Evolutionary conservation across 1,140 invertebrate genomes (phyloP).

Genomic region (Hermatobates lingyangjiaoensis): DNA sequence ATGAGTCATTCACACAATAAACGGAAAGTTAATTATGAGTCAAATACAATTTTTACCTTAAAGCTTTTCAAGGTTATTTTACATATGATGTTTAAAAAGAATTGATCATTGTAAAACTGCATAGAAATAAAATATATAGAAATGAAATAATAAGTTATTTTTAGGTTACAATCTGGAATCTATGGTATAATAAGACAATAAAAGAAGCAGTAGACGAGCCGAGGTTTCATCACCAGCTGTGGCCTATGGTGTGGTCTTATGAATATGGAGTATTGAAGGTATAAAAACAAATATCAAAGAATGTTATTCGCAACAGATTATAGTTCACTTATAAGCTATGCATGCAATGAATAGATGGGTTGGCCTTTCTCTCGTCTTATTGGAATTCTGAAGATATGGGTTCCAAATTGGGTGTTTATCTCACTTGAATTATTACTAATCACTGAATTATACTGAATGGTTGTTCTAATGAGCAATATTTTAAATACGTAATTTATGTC

Average conservation of each 20-base stretch:
- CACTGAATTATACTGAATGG: too few species aligned
- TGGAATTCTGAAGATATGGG: too few species aligned
- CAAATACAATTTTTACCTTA: not conserved
- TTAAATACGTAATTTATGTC: too few species aligned
- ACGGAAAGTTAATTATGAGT: slow-evolving; percentile 1
- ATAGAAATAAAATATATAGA: not conserved
- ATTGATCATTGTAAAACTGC: not conserved
- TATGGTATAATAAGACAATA: slow-evolving; percentile 70
- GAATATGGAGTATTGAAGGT: slow-evolving; percentile 56
- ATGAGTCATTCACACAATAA: too few species aligned
- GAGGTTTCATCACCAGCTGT: slow-evolving; percentile 81
- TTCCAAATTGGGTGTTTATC: too few species aligned
- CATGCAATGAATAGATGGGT: too few species aligned
- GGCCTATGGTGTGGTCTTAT: slow-evolving; percentile 60
- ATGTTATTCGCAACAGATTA: too few species aligned
- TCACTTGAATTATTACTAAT: too few species aligned
- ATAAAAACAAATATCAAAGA: too few species aligned
- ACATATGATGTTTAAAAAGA: not conserved
- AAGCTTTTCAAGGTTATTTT: not conserved
- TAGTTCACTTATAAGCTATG: too few species aligned
- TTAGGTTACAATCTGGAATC: slow-evolving; percentile 53
- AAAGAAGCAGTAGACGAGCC: slow-evolving; percentile 73
- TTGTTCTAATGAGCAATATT: too few species aligned
- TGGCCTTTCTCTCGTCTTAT: too few species aligned
- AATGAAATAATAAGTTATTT: slow-evolving; percentile 16